Evolutionary conservation across 2,113 vertebrate genomes (phyloP).

Genomic region (Gymnocephalus cernua): DNA sequence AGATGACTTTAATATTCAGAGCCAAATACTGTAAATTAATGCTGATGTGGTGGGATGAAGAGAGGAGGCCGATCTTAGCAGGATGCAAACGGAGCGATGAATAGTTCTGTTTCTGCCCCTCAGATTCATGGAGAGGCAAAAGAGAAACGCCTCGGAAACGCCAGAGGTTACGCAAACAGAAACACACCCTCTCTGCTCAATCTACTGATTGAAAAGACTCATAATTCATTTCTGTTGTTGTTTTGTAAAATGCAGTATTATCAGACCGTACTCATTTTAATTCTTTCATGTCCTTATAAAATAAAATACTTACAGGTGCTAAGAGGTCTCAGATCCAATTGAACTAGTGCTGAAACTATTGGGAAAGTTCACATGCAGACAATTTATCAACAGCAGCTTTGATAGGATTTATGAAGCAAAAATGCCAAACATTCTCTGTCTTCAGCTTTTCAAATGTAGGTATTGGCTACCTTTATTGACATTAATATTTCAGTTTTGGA

Average conservation of each 20-base stretch:
- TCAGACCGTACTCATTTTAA: neutral
- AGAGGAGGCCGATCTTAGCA: constrained; percentile 78
- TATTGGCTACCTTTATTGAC: neutral
- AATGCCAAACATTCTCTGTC: neutral
- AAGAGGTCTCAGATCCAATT: neutral
- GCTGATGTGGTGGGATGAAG: constrained; percentile 88
- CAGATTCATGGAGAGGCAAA: constrained; percentile 13
- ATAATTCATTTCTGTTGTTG: neutral
- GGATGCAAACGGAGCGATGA: constrained; percentile 83
- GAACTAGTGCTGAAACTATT: too few species aligned
- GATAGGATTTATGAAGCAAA: neutral
- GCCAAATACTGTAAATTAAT: constrained; percentile 94
- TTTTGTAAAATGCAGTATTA: neutral
- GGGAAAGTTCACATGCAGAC: too few species aligned
- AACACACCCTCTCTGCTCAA: neutral
- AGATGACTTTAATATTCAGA: constrained; percentile 99
- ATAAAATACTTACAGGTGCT: neutral
- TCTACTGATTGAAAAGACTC: neutral
- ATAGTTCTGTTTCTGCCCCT: constrained; percentile 70
- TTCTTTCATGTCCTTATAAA: neutral
- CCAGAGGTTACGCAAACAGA: constrained; percentile 27
- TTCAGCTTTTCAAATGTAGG: neutral
- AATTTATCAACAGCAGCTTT: too few species aligned
- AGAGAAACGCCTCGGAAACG: constrained; percentile 8
- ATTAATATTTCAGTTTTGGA: neutral